Conservation (phyloP, 2,797 vertebrate genomes). For the Hypotaenidia philippensis region DNA sequence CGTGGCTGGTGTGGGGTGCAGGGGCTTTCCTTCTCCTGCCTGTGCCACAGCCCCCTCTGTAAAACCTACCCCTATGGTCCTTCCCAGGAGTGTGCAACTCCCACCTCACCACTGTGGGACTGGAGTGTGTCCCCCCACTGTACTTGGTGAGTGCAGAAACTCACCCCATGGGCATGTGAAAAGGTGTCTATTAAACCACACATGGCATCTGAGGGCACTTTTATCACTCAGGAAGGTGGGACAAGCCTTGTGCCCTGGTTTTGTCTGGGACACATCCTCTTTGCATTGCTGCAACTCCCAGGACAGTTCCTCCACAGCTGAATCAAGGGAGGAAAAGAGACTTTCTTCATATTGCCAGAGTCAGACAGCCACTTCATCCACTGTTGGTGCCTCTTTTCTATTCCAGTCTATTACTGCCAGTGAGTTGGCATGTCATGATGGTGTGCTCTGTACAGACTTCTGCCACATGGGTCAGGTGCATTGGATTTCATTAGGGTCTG, state of each 20-base stretch:
- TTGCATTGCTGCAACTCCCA: too few species aligned
- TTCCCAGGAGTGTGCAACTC: fast-evolving
- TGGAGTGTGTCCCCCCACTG: background rate
- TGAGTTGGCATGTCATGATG: too few species aligned
- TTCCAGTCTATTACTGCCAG: too few species aligned
- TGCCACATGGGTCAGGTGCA: too few species aligned
- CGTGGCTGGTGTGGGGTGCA: fast-evolving
- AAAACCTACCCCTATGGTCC: background rate
- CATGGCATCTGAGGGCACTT: background rate
- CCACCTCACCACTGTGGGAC: fast-evolving
- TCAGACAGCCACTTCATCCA: too few species aligned
- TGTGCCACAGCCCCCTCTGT: background rate
- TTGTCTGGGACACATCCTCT: too few species aligned
- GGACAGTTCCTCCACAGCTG: too few species aligned
- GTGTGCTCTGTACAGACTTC: too few species aligned
- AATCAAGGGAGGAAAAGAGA: too few species aligned
- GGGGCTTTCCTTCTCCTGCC: background rate
- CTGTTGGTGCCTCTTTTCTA: too few species aligned
- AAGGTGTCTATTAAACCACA: background rate
- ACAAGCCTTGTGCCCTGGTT: background rate
- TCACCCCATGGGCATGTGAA: fast-evolving
- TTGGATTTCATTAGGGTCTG: too few species aligned
- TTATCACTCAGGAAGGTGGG: background rate
- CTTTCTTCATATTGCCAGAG: too few species aligned
- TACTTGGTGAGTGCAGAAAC: fast-evolving